Evolutionary conservation across 2,888 invertebrate species (phyloP).

Genomic region (Pimpla rufipes): DNA sequence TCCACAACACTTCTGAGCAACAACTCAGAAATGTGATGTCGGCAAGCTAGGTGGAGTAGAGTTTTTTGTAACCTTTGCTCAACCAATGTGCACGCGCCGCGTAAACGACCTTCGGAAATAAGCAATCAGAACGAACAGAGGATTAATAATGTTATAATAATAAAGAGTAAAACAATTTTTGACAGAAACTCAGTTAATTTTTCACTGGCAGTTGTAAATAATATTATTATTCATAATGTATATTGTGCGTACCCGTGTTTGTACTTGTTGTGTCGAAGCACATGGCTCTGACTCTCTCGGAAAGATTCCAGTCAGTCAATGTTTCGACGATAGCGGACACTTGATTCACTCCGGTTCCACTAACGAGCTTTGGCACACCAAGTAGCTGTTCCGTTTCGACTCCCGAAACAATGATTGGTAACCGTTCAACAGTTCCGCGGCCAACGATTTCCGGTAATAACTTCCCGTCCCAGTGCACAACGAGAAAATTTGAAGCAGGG

Average conservation of each 20-base stretch:
- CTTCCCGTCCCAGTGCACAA: slow-evolving; percentile 50
- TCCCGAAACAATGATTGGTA: slow-evolving; percentile 23
- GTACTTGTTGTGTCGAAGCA: slow-evolving; percentile 44
- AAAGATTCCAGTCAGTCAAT: slow-evolving; percentile 34
- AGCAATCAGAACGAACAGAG: background rate
- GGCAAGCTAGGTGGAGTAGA: slow-evolving; percentile 45
- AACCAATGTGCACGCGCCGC: slow-evolving; percentile 40
- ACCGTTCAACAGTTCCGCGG: slow-evolving; percentile 17
- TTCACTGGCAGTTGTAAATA: background rate
- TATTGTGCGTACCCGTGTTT: slow-evolving; percentile 22
- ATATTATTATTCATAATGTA: slow-evolving; percentile 13
- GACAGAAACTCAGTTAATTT: slow-evolving; percentile 6
- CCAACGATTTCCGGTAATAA: slow-evolving; percentile 14
- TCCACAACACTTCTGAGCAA: slow-evolving; percentile 48
- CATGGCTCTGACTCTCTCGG: slow-evolving; percentile 8
- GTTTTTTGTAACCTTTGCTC: slow-evolving; percentile 43
- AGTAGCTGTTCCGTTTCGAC: slow-evolving; percentile 23
- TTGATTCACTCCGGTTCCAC: background rate
- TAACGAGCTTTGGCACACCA: slow-evolving; percentile 26
- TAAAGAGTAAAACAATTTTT: background rate
- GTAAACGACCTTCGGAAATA: slow-evolving; percentile 23
- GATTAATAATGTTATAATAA: slow-evolving; percentile 16
- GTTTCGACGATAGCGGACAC: slow-evolving; percentile 28
- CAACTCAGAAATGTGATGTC: slow-evolving; percentile 53
- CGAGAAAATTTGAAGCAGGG: background rate